Conservation (phyloP, 2,888 invertebrate genomes). For the Scrobipalpa costella region DNA sequence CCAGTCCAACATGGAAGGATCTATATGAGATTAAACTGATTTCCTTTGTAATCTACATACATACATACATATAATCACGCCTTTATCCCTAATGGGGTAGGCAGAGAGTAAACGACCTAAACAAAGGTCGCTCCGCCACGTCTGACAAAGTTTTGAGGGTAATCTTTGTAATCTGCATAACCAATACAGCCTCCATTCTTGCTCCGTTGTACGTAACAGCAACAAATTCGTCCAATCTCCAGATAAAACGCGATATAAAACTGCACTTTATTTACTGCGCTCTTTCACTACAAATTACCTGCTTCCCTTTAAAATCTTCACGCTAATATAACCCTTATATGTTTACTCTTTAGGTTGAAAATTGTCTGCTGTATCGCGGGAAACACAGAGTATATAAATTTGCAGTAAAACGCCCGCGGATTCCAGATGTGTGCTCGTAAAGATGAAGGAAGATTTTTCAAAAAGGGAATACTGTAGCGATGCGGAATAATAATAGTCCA, state of each 20-base stretch:
- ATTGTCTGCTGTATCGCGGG: background rate
- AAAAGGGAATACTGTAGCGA: constrained; percentile 4
- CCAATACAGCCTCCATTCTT: background rate
- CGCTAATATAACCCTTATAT: constrained; percentile 24
- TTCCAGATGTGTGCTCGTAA: constrained; percentile 23
- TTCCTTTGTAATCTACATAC: no score
- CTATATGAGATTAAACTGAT: no score
- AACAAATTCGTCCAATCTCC: constrained; percentile 42
- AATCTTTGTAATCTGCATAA: no score
- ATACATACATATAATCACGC: no score
- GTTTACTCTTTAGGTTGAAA: background rate
- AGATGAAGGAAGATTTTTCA: constrained; percentile 16
- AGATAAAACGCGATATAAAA: constrained; percentile 47
- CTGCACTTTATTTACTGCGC: constrained; percentile 48
- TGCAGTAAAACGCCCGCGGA: background rate
- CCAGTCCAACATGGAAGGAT: no score
- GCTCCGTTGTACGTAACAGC: constrained; percentile 32
- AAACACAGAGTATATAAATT: constrained; percentile 14
- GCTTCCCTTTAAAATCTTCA: background rate
- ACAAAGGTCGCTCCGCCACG: no score
- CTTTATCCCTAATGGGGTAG: no score
- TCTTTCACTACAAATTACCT: constrained; percentile 24
- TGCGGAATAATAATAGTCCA: no score
- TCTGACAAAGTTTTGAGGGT: no score
- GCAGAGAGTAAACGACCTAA: no score